These are phyloP conservation scores for Metaphire vulgaris DNA, from an alignment of 1,140 invertebrate genomes.

Conservation along the genomic window DNA sequence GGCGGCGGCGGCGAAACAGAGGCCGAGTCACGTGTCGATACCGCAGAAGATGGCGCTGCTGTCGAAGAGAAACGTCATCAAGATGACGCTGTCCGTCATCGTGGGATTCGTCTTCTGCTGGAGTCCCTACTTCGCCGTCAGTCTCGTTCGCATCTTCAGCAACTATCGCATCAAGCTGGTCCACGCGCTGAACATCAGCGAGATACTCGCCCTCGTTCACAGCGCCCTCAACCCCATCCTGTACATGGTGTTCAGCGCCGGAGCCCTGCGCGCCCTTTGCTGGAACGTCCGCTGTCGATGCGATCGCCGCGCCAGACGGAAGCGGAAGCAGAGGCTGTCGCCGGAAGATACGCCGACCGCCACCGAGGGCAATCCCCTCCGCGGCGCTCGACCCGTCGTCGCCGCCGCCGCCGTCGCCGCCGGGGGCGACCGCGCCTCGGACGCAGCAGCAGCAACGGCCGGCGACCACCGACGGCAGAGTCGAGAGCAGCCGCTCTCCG, in stretches of 20 bases:
- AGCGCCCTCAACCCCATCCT: conserved; percentile 44
- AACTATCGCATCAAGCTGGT: conserved; percentile 36
- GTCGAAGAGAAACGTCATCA: conserved; percentile 44
- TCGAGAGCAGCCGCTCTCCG: too few species aligned
- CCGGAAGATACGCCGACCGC: background rate
- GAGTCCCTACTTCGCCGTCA: conserved; percentile 52
- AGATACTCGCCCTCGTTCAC: conserved; percentile 41
- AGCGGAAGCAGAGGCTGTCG: background rate
- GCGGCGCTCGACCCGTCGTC: background rate
- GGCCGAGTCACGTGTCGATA: conserved; percentile 34
- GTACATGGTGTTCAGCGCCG: conserved; percentile 41
- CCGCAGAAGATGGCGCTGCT: conserved; percentile 38
- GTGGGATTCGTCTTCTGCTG: conserved; percentile 52
- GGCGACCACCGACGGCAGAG: too few species aligned
- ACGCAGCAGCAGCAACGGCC: too few species aligned
- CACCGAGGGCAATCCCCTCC: background rate
- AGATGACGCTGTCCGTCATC: conserved; percentile 53
- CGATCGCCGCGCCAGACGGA: background rate
- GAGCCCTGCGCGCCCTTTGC: conserved; percentile 3
- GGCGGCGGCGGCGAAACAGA: background rate
- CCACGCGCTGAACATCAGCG: conserved; percentile 33
- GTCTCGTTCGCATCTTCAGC: conserved; percentile 41
- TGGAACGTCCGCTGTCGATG: conserved; percentile 5
- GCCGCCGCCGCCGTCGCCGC: too few species aligned
- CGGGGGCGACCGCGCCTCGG: too few species aligned